Base-by-base conservation (phyloP, 2,888 invertebrate genomes). In the Eristalinus aeneus region DNA sequence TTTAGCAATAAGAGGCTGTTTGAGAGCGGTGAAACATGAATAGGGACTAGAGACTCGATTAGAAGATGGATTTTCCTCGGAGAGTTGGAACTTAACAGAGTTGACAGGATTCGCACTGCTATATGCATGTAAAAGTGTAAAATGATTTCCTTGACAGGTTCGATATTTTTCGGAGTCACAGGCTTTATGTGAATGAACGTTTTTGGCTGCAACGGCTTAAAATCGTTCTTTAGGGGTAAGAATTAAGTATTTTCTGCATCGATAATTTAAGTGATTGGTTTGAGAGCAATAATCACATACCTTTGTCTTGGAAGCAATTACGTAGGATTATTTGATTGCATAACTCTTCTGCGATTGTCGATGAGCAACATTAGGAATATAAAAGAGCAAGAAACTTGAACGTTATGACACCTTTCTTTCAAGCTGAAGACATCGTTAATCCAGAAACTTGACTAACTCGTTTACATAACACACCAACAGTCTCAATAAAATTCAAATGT, bases 221-320 rank as follows among this genome's bases (percentile, higher is more conserved):
- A 36, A 16, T 9, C 63, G 63, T 6, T 63, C 63, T 20, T 20
- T 63, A 16, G 63, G 16, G 32, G 63, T 32, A 20, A 63, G 63
- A 6, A 16, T 22, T 16, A 63, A 63, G 34, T 58, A 69, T 56
- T 69, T 69, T 58, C 23, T 69, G 22, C 69, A 69, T 46, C 69
- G 56, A 39, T 69, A 69, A 20, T 58, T 69, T 0, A 69, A 58
- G 32, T 69, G 58, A 58, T 69, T 69, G 11, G 12, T 32, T 32
- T 54, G 31, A 58, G 69, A 69, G 27, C 69, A 69, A 69, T 23
- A 69, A 58, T 31, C 27, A 69, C 58, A 69, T 69, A 69, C 56
- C 69, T 36, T 58, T 20, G 20, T 5, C 54, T 16, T 69, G 22
- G 22, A 12, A 22, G 53, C 46, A 8, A 1, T 46, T n/a, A 53